Evolutionary conservation across 2,888 invertebrate species (phyloP).

Genomic region (Mimas tiliae): DNA sequence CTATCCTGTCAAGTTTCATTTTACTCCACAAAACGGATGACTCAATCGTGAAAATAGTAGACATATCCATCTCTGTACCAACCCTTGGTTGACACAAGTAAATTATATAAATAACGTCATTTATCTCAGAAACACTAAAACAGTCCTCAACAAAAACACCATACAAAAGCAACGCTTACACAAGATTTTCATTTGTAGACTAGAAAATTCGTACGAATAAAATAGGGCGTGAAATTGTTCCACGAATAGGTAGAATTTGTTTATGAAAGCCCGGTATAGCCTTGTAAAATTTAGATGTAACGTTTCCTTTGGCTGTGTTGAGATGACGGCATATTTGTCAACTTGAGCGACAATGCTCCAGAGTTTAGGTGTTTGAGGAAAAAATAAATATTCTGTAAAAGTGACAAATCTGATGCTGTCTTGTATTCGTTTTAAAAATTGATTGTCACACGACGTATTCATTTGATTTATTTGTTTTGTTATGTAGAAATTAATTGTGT

Average conservation of each 20-base stretch:
- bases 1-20: too few relatives aligned
- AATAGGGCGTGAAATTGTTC: slow-evolving; percentile 81
- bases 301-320: slow-evolving; percentile 54
- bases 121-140: slow-evolving; percentile 65
- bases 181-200: slow-evolving; percentile 70
- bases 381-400: slow-evolving; percentile 35
- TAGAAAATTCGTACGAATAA: slow-evolving; percentile 72
- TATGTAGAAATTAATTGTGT: neutral
- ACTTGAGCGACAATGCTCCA: slow-evolving; percentile 48
- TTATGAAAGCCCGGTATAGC: slow-evolving; percentile 66
- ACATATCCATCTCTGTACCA: neutral
- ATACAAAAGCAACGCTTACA: slow-evolving; percentile 43
- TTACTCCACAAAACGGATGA: neutral
- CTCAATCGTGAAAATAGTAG: neutral
- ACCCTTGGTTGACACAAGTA: slow-evolving; percentile 33
- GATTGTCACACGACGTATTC: slow-evolving; percentile 7
- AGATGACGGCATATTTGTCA: slow-evolving; percentile 62
- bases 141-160: slow-evolving; percentile 64
- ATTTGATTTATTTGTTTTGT: slow-evolving; percentile 19
- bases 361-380: slow-evolving; percentile 39
- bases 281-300: slow-evolving; percentile 68
- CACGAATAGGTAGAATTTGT: slow-evolving; percentile 76
- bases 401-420: slow-evolving; percentile 30
- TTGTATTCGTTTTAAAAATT: slow-evolving; percentile 20
- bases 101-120: slow-evolving; percentile 71